phyloP scores from a whole-genome alignment of 2,888 invertebrate species.

The Drosophila falleni region DNA sequence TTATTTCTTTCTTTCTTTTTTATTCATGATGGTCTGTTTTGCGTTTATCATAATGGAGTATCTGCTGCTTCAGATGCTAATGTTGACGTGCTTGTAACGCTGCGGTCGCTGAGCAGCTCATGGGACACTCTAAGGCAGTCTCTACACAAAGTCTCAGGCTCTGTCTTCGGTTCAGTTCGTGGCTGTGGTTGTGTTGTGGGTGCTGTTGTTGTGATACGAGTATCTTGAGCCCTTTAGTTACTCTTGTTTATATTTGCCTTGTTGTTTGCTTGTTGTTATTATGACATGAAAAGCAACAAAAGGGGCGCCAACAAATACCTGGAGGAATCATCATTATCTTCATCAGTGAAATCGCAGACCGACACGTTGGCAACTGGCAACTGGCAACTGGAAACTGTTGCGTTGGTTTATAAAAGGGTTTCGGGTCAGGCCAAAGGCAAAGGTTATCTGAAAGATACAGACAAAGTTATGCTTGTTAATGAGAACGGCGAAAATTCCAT shows the following conservation, averaged over 20 bases:
- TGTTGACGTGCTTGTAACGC: slow-evolving; percentile 37
- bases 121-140: slow-evolving; percentile 11
- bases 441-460: slow-evolving; percentile 18
- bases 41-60: slow-evolving; percentile 65
- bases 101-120: slow-evolving; percentile 39
- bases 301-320: slow-evolving; percentile 23
- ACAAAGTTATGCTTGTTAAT: slow-evolving; percentile 36
- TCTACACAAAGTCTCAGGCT: not conserved
- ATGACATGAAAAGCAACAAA: slow-evolving; percentile 59
- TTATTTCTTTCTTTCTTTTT: slow-evolving; percentile 3
- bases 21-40: slow-evolving; percentile 21
- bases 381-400: slow-evolving; percentile 70
- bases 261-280: slow-evolving; percentile 57
- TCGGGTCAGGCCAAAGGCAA: slow-evolving; percentile 27
- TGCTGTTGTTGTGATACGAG: slow-evolving; percentile 14
- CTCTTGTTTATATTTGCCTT: slow-evolving; percentile 66
- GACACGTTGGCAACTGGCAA: slow-evolving; percentile 3
- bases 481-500: slow-evolving; percentile 32
- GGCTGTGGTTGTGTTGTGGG: slow-evolving; percentile 22
- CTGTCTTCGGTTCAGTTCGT: slow-evolving; percentile 1
- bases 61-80: slow-evolving; percentile 38
- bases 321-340: slow-evolving; percentile 46
- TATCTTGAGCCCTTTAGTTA: slow-evolving; percentile 51
- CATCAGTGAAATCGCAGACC: slow-evolving; percentile 24
- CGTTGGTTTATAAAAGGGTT: slow-evolving; percentile 39